Percentiles rank a stretch among this genome's conserved stretches.
These are phyloP conservation scores for Paramisgurnus dabryanus DNA, from an alignment of 2,113 vertebrate genomes.

Conservation along the genomic window DNA sequence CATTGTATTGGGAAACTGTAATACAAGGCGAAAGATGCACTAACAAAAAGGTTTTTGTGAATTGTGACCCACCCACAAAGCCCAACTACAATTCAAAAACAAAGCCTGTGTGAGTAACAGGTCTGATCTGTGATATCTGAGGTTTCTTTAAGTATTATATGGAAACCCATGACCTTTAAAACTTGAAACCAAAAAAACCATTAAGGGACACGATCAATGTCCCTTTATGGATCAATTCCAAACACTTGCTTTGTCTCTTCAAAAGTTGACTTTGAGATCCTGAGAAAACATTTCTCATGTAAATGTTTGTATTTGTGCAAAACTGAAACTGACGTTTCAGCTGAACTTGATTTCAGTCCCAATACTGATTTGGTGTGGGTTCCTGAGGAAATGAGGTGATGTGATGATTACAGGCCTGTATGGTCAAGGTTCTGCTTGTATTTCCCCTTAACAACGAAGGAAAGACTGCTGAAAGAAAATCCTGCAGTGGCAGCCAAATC, in stretches of 20 bases:
- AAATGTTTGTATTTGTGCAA: neutral
- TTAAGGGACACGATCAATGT: neutral
- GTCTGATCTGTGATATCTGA: neutral
- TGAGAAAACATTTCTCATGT: neutral
- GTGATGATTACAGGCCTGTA: neutral
- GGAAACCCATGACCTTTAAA: neutral
- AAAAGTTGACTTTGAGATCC: conserved; percentile 11
- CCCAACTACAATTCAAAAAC: neutral
- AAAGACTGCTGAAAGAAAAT: neutral
- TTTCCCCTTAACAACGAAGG: conserved; percentile 26
- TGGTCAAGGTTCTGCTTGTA: neutral
- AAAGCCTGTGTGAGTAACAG: neutral
- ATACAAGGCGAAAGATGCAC: neutral
- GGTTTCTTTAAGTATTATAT: neutral
- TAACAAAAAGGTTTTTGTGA: neutral
- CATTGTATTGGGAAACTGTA: neutral
- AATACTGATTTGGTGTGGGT: conserved; percentile 7
- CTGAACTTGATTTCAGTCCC: conserved; percentile 20
- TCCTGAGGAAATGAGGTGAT: conserved; percentile 19
- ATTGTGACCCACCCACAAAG: conserved; percentile 1
- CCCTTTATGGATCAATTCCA: neutral
- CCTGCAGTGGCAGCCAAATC: no score
- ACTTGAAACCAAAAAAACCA: neutral
- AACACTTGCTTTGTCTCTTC: conserved; percentile 17
- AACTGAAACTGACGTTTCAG: conserved; percentile 25